These are phyloP conservation scores for Gobio occitaniae DNA, from an alignment of 2,797 vertebrate species.

Conservation along the genomic window DNA sequence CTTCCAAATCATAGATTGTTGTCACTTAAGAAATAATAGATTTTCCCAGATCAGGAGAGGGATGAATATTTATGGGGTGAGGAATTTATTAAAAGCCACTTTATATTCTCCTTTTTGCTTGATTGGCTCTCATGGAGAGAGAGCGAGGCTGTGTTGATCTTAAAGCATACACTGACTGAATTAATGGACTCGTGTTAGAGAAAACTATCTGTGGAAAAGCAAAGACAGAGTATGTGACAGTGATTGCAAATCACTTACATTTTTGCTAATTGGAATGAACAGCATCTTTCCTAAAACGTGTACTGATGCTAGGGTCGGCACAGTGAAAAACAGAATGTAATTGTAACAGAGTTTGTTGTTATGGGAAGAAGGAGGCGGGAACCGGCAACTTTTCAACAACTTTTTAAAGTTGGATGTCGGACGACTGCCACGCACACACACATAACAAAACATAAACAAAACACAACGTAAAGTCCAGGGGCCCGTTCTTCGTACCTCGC, in stretches of 20 bases:
- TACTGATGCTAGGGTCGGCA: not conserved
- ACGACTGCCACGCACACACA: too few species aligned
- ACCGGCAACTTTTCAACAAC: too few species aligned
- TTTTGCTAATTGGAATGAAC: not conserved
- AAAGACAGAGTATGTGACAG: conserved; percentile 1
- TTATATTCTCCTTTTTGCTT: conserved; percentile 48
- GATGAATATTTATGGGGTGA: conserved; percentile 55
- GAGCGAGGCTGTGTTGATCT: conserved; percentile 9
- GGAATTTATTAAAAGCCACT: conserved; percentile 54
- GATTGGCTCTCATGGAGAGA: conserved; percentile 20
- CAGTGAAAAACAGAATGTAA: not conserved
- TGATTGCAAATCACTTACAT: conserved; percentile 26
- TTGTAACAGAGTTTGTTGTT: too few species aligned
- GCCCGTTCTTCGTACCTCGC: too few species aligned
- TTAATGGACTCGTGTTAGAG: conserved; percentile 11
- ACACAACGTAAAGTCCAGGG: too few species aligned
- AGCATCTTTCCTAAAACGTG: not conserved
- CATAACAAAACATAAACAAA: too few species aligned
- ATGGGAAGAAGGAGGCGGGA: too few species aligned
- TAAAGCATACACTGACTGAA: conserved; percentile 29
- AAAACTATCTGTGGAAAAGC: not conserved
- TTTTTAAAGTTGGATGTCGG: too few species aligned
- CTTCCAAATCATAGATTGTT: conserved; percentile 52
- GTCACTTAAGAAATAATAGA: conserved; percentile 56
- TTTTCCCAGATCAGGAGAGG: conserved; percentile 50